Evolutionary conservation across 1,140 invertebrate genomes (phyloP).

Genomic region (Homarus americanus): DNA sequence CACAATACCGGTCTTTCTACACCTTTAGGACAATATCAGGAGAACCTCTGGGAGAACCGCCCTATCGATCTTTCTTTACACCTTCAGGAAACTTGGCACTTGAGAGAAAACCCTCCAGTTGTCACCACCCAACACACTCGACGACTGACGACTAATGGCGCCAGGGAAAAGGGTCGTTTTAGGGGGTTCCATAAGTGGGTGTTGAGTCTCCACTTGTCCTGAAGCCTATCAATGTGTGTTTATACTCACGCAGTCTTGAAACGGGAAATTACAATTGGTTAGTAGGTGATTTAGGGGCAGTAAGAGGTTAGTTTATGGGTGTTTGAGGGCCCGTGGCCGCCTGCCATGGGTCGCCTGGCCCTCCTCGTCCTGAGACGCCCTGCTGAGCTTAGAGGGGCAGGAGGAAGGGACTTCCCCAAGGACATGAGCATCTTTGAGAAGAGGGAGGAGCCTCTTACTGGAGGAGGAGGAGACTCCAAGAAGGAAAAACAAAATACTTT

Average conservation of each 20-base stretch:
- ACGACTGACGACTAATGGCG: conserved; percentile 31
- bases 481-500: too few species aligned
- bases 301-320: conserved; percentile 67
- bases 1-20: too few species aligned
- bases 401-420: background rate
- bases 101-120: background rate
- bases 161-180: background rate
- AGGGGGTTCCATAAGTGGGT: conserved; percentile 24
- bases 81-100: background rate
- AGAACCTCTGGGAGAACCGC: too few species aligned
- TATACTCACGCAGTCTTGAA: conserved; percentile 63
- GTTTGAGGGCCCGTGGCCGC: conserved; percentile 43
- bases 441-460: background rate
- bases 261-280: conserved; percentile 70
- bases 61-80: background rate
- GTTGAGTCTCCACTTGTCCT: conserved; percentile 47
- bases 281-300: conserved; percentile 67
- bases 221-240: conserved; percentile 57
- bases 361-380: conserved; percentile 9
- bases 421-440: background rate
- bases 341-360: conserved; percentile 28
- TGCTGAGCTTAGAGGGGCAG: background rate
- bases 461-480: background rate
- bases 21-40: too few species aligned
- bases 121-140: conserved; percentile 20